These are phyloP conservation scores for Gobiocypris rarus DNA, from an alignment of 2,113 vertebrate genomes.

Conservation along the genomic window DNA sequence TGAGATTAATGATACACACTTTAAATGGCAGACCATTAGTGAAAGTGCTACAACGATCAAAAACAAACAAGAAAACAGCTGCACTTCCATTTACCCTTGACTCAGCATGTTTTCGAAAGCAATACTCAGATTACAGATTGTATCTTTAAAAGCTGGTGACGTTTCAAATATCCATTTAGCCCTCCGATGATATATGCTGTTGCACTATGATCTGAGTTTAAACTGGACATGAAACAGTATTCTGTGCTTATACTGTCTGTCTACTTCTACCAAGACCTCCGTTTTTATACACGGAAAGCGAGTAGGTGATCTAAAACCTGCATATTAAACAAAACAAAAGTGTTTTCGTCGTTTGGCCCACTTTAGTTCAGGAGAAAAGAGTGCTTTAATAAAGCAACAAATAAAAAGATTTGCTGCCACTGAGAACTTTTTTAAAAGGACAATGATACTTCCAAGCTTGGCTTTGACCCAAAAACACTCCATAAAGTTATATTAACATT, in stretches of 20 bases:
- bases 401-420: not conserved
- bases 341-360: not conserved
- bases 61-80: not conserved
- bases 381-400: not conserved
- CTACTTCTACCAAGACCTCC: not conserved
- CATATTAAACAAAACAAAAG: slow-evolving; percentile 5
- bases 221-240: slow-evolving; percentile 1
- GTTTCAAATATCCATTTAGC: not conserved
- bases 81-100: not conserved
- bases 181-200: not conserved
- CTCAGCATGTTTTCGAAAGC: slow-evolving; percentile 1
- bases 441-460: not conserved
- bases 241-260: slow-evolving; percentile 4
- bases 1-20: not conserved
- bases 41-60: not conserved
- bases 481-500: not conserved
- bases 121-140: slow-evolving; percentile 1
- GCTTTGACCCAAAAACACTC: not conserved
- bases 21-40: not conserved
- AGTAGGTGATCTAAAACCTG: not conserved
- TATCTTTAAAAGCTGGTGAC: slow-evolving; percentile 41
- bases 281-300: not conserved
- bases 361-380: not conserved
- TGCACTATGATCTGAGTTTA: slow-evolving; percentile 3
- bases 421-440: not conserved